Conservation (phyloP, 2,888 invertebrate species). For the Eupithecia insigniata region DNA sequence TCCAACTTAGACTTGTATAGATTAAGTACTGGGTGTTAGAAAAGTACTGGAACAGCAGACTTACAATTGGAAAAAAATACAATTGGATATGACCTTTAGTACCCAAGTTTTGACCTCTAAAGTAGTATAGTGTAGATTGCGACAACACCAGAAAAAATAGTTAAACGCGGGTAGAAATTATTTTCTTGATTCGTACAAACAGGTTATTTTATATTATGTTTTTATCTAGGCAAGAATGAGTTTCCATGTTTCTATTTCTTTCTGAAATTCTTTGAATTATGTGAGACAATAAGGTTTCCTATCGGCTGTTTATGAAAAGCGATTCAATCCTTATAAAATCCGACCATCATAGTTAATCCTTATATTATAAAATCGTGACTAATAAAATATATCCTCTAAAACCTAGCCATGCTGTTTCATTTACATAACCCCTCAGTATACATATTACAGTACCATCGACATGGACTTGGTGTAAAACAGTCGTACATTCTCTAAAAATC, state of each 20-base stretch:
- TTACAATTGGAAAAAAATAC: no score
- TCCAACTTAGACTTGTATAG: no score
- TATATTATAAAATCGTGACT: slow-evolving; percentile 17
- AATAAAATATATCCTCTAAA: slow-evolving; percentile 27
- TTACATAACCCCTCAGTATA: slow-evolving; percentile 29
- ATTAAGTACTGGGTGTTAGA: no score
- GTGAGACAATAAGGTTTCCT: neutral
- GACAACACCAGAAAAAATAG: neutral
- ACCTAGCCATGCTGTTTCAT: slow-evolving; percentile 37
- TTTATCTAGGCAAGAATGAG: neutral
- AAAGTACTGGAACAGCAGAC: no score
- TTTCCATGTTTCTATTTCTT: neutral
- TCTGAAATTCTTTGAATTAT: neutral
- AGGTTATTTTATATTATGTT: neutral
- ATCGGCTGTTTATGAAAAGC: neutral
- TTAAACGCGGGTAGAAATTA: neutral
- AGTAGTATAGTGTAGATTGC: no score
- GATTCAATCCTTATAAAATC: neutral
- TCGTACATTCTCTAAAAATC: slow-evolving; percentile 71
- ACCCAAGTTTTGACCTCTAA: no score
- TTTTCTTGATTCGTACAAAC: neutral
- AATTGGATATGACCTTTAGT: no score
- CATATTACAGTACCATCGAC: slow-evolving; percentile 57
- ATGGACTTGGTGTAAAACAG: slow-evolving; percentile 83
- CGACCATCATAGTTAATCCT: no score